A percentile compares a stretch with the other conserved stretches of the same genome.
Evolutionary conservation across 2,888 invertebrate genomes (phyloP).

Genomic region (Parnassius smintheus): DNA sequence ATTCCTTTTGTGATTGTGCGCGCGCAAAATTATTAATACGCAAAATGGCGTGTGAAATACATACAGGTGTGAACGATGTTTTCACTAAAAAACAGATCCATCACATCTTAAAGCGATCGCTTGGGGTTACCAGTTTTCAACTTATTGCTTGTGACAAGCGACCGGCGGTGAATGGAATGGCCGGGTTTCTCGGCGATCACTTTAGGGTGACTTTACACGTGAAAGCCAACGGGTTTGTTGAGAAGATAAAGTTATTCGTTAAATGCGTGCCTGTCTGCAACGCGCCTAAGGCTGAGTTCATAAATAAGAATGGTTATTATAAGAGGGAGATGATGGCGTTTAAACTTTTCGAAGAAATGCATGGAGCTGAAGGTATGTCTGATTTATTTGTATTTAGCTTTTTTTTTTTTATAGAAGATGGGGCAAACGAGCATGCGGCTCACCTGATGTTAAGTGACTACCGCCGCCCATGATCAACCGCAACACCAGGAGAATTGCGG

Average conservation of each 20-base stretch:
- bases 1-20: neutral
- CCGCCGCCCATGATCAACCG: no score
- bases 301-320: constrained; percentile 48
- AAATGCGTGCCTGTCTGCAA: constrained; percentile 56
- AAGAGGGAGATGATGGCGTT: constrained; percentile 56
- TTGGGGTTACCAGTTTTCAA: constrained; percentile 34
- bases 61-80: constrained; percentile 25
- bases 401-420: no score
- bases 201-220: constrained; percentile 28
- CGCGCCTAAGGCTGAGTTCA: constrained; percentile 57
- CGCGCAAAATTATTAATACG: neutral
- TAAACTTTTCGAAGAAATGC: constrained; percentile 51
- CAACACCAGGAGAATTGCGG: no score
- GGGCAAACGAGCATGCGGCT: no score
- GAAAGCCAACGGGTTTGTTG: constrained; percentile 34
- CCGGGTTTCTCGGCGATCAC: constrained; percentile 66
- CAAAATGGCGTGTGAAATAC: constrained; percentile 23
- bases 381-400: neutral
- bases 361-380: constrained; percentile 33
- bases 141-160: constrained; percentile 39
- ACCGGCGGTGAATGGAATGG: constrained; percentile 51
- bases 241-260: constrained; percentile 51
- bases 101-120: constrained; percentile 38
- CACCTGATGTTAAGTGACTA: no score
- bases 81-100: constrained; percentile 47